Conservation (phyloP, 2,797 vertebrate genomes). For the Anguilla pacifica region DNA sequence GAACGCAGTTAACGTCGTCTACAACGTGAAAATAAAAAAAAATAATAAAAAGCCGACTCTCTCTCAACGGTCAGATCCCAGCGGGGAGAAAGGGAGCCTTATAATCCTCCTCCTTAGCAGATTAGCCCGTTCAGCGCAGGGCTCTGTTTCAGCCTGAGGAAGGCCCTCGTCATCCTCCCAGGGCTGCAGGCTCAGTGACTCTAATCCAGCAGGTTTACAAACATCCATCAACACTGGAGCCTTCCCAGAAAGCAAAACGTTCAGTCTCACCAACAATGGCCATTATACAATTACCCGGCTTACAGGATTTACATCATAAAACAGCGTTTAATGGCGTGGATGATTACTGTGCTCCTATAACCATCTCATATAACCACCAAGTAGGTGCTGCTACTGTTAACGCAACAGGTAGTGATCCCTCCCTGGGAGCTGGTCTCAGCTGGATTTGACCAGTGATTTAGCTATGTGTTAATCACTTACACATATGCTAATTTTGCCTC, state of each 20-base stretch:
- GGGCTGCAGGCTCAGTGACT: background rate
- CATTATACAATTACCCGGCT: background rate
- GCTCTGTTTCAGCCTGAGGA: background rate
- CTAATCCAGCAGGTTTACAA: conserved; percentile 18
- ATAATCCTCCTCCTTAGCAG: background rate
- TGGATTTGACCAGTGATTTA: background rate
- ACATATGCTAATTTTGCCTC: background rate
- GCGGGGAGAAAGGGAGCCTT: background rate
- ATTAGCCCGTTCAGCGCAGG: background rate
- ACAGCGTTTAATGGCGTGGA: background rate
- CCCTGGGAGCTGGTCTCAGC: background rate
- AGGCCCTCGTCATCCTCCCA: background rate
- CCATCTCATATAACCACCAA: background rate
- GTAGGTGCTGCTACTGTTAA: background rate
- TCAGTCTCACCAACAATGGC: too few relatives aligned
- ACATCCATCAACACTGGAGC: background rate
- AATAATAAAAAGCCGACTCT: background rate
- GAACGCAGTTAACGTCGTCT: background rate
- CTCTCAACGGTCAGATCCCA: background rate
- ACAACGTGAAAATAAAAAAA: background rate
- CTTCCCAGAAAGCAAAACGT: background rate
- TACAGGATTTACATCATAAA: background rate
- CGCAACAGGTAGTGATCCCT: background rate
- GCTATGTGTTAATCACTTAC: background rate
- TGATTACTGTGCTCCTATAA: background rate